Percentiles rank a stretch among this genome's conserved stretches.
Conservation (phyloP, 2,888 invertebrate species). For the Dioctria rufipes region DNA sequence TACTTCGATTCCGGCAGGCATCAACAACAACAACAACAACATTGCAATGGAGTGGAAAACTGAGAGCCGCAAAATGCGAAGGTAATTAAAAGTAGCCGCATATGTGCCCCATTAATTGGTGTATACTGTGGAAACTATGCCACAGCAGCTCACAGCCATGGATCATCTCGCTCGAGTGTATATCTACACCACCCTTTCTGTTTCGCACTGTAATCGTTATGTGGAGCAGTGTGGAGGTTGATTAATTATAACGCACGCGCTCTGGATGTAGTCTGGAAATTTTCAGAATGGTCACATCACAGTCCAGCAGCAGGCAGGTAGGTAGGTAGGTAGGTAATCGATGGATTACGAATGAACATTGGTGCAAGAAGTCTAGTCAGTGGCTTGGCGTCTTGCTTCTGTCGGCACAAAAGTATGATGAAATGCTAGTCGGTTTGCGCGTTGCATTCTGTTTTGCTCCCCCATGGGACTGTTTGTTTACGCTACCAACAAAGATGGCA, state of each 20-base stretch:
- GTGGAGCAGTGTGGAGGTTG: neutral
- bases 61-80: constrained; percentile 34
- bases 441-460: neutral
- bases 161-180: constrained; percentile 3
- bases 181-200: neutral
- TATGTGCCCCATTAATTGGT: constrained; percentile 34
- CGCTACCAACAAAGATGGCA: constrained; percentile 18
- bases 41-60: neutral
- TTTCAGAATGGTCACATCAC: neutral
- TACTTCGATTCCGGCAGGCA: neutral
- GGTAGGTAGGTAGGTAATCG: constrained; percentile 12
- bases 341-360: constrained; percentile 24
- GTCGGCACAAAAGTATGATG: neutral
- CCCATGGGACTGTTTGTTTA: too few species aligned
- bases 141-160: neutral
- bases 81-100: constrained; percentile 42
- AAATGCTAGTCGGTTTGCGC: neutral
- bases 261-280: neutral
- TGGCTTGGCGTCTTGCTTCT: too few species aligned
- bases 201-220: too few species aligned
- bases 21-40: too few species aligned
- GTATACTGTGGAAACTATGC: constrained; percentile 11
- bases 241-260: constrained; percentile 42
- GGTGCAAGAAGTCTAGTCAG: neutral
- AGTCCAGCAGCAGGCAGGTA: too few species aligned